phyloP scores from a whole-genome alignment of 2,113 vertebrate genomes.

The Nicator chloris region DNA sequence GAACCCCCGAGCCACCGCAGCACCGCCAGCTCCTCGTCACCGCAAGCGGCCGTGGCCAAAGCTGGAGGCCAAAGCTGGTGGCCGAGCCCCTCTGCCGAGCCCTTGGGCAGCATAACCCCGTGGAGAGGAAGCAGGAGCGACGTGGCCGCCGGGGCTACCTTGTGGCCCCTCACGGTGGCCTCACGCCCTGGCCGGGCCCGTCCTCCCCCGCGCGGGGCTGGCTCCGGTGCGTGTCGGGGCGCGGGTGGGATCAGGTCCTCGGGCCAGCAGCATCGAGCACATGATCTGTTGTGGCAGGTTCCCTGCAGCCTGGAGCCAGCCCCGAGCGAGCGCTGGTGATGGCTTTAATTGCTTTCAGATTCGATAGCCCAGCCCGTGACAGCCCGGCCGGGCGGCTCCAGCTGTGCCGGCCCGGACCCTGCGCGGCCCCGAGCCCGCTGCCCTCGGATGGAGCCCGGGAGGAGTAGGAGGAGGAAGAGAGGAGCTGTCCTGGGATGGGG shows the following conservation, averaged over 20 bases:
- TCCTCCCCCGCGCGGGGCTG: not conserved
- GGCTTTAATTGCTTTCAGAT: constrained; percentile 82
- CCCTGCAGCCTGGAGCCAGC: constrained; percentile 76
- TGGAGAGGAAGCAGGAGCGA: not conserved
- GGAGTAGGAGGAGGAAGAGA: not conserved
- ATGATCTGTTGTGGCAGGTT: constrained; percentile 78
- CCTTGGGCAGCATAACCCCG: not conserved
- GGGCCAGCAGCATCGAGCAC: constrained; percentile 46
- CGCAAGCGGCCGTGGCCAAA: not conserved
- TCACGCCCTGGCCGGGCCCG: not conserved
- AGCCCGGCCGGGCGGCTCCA: not conserved
- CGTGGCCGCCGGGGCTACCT: not conserved
- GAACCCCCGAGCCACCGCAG: not conserved
- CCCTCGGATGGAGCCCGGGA: not conserved
- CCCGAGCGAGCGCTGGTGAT: constrained; percentile 73
- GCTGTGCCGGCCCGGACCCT: not conserved
- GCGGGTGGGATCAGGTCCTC: constrained; percentile 42
- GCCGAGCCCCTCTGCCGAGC: not conserved
- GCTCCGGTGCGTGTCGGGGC: not conserved
- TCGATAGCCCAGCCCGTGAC: constrained; percentile 68
- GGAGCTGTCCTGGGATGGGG: not conserved
- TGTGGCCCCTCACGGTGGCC: not conserved
- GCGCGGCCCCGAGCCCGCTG: not conserved
- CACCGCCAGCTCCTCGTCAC: not conserved
- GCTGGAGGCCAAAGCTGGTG: not conserved